Base-by-base conservation (phyloP, 2,888 invertebrate species). In the Drosophila birchii region DNA sequence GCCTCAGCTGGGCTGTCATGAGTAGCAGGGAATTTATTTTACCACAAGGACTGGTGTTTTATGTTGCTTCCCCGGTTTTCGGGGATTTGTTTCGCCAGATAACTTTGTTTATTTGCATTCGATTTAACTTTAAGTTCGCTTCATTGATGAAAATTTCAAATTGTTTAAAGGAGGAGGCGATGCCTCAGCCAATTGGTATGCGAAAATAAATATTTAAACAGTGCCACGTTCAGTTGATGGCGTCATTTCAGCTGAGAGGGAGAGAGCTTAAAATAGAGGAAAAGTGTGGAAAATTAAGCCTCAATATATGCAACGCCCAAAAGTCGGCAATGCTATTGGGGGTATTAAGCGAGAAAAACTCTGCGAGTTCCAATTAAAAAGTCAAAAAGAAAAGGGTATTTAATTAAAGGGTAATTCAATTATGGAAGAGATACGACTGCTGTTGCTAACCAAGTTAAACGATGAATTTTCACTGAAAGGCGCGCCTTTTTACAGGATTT, bases 1-100 rank as follows among this genome's bases (percentile, higher is more conserved):
- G 51, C 54, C 61, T 43, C 44, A 61, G 60, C 53, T 78, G 71
- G 61, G 73, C 77, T 86, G 84, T 78, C 84, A 84, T 84, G 85
- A 84, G 78, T 86, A 75, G 81, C 67, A 60, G 76, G 59, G 81
- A 88, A 86, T 88, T 86, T 86, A 88, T 88, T 84, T 88, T 75
- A 80, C 86, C 88, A 34, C 86, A 86, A 85, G 86, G 85, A 85
- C 75, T 75, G 63, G 53, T 78, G 53, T 58, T 69, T 70, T 68
- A 76, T 77, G 51, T 53, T 66, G 55, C 53, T 55, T 51, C 44
- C 63, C 61, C 47, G 53, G 72, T 63, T 76, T 69, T 59, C 64
- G 75, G 78, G 79, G 78, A 78, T 79, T 81, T 80, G 68, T 79
- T 77, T 71, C 58, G 49, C 41, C 70, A 57, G 55, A 56, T 53